Evolutionary conservation across 2,888 invertebrate species (phyloP), one percentile per base, ranked within the genome.

Genomic region (Caenorhabditis auriculariae): DNA sequence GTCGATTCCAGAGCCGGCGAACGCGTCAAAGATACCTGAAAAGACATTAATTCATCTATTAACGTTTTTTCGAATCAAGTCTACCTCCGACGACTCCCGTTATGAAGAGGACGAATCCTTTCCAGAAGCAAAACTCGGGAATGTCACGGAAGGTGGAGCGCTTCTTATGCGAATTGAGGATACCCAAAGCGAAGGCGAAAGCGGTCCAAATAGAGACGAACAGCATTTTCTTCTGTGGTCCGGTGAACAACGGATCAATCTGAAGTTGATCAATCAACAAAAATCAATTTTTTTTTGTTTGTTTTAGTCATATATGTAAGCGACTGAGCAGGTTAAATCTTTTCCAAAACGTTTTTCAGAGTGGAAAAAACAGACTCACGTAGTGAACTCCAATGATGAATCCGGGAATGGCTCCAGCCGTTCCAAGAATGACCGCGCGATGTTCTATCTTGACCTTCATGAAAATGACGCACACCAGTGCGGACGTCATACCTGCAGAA

Each of bases 181-280:
- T 65, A 50, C 76, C 78, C 45, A 82, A 65, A 12, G 81, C 78
- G 38, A 79, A 69, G 5, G 82, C 81, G 57, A 82, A 82, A 3
- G 81, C 71, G 24, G 76, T 74, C 81, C 81, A 82, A 41, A 82
- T 74, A 5, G 80, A 75, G 27, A 82, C 81, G 62, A 82, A 82
- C 17, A 75, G 60, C 79, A 82, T 82, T 59, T 82, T 82, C 71
- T 82, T 82, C 55, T 72, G 62, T 15, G 76, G 59, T 17, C 76
- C 72, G 7, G 69, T 61, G 57, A 82, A 71, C 9, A 64, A 43
- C 4, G 72, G 72, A 46, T 81, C 81, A n/a, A 82, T 46, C 69
- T 53, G 47, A 29, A 53, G 12, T 35, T 28, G 9, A 4, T 4
- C 17, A n/a, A n/a, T n/a, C n/a, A n/a, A n/a, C n/a, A n/a, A n/a